These are phyloP conservation scores for Drosophila miranda DNA, from an alignment of 1,140 invertebrate species.

Conservation along the genomic window DNA sequence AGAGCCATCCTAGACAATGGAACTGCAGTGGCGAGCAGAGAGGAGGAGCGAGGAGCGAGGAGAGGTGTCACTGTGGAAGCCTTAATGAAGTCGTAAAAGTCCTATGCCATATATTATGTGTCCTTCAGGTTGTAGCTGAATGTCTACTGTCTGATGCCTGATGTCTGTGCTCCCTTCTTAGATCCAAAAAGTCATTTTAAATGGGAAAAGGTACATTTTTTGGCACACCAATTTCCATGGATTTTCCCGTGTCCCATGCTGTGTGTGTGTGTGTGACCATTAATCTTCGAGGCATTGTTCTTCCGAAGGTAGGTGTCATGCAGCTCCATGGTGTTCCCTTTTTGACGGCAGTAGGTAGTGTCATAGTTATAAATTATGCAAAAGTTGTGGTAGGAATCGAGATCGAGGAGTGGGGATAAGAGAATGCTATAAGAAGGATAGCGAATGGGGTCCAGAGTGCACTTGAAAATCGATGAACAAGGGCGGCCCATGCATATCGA, in stretches of 20 bases:
- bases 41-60: neutral
- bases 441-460: conserved; percentile 7
- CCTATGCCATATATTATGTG: conserved; percentile 30
- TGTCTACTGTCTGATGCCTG: conserved; percentile 9
- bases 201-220: conserved; percentile 34
- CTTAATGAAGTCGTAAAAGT: conserved; percentile 47
- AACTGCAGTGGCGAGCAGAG: conserved; percentile 2
- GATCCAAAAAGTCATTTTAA: conserved; percentile 23
- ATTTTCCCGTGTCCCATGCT: conserved; percentile 4
- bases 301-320: neutral
- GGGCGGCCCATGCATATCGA: conserved; percentile 61
- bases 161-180: conserved; percentile 20
- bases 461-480: conserved; percentile 73
- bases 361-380: conserved; percentile 76
- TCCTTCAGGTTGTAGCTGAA: conserved; percentile 5
- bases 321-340: no score
- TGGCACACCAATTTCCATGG: conserved; percentile 28
- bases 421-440: neutral
- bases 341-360: conserved; percentile 23
- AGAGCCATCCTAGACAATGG: conserved; percentile 53
- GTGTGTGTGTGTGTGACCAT: conserved; percentile 33
- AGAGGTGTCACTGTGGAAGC: conserved; percentile 41
- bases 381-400: conserved; percentile 39
- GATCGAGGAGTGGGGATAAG: conserved; percentile 39
- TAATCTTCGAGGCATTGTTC: conserved; percentile 72